Evolutionary conservation across 2,888 invertebrate species (phyloP).

Genomic region (Urechis unicinctus): DNA sequence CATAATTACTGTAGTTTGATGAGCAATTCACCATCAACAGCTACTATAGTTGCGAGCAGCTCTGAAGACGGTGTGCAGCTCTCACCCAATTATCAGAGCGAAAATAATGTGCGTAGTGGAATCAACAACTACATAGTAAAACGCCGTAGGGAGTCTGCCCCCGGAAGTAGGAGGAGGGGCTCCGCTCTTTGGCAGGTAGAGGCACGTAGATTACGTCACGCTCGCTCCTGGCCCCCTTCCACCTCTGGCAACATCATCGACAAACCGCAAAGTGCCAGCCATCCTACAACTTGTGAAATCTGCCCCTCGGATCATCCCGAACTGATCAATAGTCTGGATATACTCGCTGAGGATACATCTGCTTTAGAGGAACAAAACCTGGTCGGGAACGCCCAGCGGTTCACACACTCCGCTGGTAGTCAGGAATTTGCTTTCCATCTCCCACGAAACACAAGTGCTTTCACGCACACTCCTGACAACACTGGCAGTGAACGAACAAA

Average conservation of each 20-base stretch:
- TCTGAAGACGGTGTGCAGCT: no score
- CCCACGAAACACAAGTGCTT: constrained; percentile 13
- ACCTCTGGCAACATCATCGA: neutral
- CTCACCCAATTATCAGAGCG: no score
- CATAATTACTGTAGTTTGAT: neutral
- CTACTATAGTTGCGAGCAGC: no score
- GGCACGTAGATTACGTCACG: constrained; percentile 10
- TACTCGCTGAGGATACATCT: no score
- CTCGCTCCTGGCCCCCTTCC: constrained; percentile 18
- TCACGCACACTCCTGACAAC: neutral
- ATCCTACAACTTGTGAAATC: no score
- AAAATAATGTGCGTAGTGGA: no score
- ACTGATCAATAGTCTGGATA: no score
- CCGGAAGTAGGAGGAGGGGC: no score
- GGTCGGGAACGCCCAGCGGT: neutral
- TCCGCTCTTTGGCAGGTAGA: no score
- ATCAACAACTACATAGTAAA: no score
- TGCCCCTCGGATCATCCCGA: neutral
- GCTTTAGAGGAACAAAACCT: no score
- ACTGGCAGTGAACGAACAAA: neutral
- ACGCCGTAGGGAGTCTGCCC: no score
- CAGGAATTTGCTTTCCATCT: constrained; percentile 19
- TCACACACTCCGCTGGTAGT: neutral
- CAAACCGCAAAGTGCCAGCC: neutral
- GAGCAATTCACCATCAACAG: neutral